These are phyloP conservation scores for Corythornis leucogaster DNA, from an alignment of 2,797 vertebrate genomes.

Conservation along the genomic window DNA sequence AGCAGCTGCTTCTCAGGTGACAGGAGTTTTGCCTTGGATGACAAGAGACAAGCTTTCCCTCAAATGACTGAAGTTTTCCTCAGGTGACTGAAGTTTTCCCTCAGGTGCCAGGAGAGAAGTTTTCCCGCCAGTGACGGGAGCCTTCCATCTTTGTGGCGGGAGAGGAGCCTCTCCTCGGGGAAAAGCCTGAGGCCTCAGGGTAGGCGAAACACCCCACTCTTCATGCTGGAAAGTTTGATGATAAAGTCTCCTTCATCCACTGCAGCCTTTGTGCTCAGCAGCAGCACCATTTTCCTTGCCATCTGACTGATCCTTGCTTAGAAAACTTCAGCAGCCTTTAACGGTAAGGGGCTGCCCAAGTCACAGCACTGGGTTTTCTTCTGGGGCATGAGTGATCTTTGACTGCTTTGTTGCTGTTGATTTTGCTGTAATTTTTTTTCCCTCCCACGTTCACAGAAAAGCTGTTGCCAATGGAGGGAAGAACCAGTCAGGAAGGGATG, in stretches of 20 bases:
- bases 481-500: background rate
- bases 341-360: background rate
- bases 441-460: background rate
- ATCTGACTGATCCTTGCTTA: background rate
- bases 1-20: background rate
- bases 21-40: too few relatives aligned
- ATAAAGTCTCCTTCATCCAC: background rate
- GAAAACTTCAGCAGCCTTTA: background rate
- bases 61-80: too few relatives aligned
- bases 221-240: background rate
- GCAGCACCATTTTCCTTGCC: background rate
- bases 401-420: background rate
- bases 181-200: background rate
- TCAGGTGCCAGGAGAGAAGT: background rate
- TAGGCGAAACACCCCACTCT: background rate
- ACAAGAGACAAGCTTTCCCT: background rate
- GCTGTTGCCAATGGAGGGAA: background rate
- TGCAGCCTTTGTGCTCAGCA: too few relatives aligned
- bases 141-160: too few relatives aligned
- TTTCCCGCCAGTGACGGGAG: background rate
- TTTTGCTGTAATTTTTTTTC: background rate
- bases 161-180: background rate
- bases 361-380: background rate
- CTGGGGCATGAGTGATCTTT: background rate
- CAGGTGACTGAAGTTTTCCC: background rate